A percentile compares a stretch with the other conserved stretches of the same genome.
These are phyloP conservation scores for Microtus ochrogaster DNA, from an alignment of 2,113 vertebrate species.

Conservation along the genomic window DNA sequence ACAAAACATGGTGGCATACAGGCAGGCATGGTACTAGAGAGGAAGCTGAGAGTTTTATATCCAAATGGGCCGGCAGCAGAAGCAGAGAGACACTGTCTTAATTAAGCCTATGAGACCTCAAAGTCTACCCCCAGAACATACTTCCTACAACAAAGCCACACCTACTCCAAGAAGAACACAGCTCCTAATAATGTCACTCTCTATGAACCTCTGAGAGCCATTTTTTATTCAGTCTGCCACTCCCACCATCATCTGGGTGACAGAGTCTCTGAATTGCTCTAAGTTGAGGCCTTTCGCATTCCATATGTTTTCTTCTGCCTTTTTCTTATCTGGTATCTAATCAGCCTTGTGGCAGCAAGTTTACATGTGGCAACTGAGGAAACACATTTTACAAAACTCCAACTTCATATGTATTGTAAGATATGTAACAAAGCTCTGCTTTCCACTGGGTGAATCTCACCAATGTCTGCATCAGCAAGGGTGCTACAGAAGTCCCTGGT, in stretches of 20 bases:
- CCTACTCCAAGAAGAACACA: neutral
- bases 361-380: neutral
- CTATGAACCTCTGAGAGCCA: neutral
- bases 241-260: neutral
- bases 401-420: neutral
- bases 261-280: neutral
- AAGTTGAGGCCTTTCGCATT: neutral
- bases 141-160: neutral
- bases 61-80: neutral
- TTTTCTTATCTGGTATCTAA: neutral
- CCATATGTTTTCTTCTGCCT: neutral
- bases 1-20: neutral
- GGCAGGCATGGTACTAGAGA: neutral
- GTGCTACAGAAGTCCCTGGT: neutral
- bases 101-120: neutral
- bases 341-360: no score
- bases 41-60: neutral
- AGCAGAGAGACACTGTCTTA: neutral
- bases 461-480: neutral
- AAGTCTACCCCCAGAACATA: neutral
- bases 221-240: neutral
- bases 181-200: neutral
- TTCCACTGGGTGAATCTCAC: neutral
- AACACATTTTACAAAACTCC: neutral
- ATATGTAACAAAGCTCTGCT: neutral